Conservation (phyloP, 2,888 invertebrate species). For the Cybosia mesomella region DNA sequence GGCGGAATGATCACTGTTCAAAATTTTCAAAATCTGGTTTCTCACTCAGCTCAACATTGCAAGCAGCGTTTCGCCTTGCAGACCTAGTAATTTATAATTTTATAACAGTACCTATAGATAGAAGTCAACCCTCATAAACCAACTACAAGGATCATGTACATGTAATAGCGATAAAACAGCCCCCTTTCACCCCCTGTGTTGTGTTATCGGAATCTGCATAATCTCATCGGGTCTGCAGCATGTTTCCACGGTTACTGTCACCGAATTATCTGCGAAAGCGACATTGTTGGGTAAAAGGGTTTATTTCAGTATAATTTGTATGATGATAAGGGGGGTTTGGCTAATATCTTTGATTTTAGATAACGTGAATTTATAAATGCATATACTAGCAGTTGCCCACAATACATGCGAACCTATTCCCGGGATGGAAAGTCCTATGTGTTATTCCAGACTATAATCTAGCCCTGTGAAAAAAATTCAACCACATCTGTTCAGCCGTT, state of each 20-base stretch:
- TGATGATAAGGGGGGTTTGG: background rate
- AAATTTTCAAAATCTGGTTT: too few relatives aligned
- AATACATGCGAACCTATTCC: too few relatives aligned
- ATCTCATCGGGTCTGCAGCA: slow-evolving; percentile 31
- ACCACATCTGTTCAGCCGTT: too few relatives aligned
- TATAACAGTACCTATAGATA: too few relatives aligned
- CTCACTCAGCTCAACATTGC: too few relatives aligned
- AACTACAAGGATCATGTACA: slow-evolving; percentile 10
- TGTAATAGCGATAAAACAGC: slow-evolving; percentile 16
- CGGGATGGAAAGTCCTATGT: too few relatives aligned
- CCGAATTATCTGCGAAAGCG: slow-evolving; percentile 34
- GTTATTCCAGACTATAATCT: too few relatives aligned
- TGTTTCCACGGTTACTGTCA: slow-evolving; percentile 29
- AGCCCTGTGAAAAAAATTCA: too few relatives aligned
- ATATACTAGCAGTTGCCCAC: too few relatives aligned
- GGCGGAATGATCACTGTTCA: too few relatives aligned
- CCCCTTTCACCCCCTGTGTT: slow-evolving; percentile 13
- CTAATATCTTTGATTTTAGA: background rate
- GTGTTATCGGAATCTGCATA: slow-evolving; percentile 45
- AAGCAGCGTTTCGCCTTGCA: too few relatives aligned
- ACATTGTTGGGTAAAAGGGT: slow-evolving; percentile 2
- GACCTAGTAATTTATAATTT: too few relatives aligned
- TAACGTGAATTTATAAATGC: background rate
- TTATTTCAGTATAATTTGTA: background rate
- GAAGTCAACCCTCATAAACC: slow-evolving; percentile 13